A percentile compares a stretch with the other conserved stretches of the same genome.
Evolutionary conservation across 2,113 vertebrate species (phyloP).

Genomic region (Centropus unirufus): DNA sequence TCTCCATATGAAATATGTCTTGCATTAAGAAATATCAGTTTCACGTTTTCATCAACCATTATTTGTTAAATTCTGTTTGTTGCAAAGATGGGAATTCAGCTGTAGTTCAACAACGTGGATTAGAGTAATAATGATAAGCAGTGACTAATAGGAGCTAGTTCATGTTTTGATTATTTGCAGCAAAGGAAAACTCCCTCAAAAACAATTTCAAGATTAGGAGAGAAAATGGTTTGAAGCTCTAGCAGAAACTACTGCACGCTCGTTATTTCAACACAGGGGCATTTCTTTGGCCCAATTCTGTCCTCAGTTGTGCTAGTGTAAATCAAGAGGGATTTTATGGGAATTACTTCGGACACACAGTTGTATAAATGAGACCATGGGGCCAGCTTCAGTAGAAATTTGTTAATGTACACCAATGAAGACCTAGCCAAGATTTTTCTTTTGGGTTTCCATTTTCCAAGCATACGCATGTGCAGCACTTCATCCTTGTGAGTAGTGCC

Average conservation of each 20-base stretch:
- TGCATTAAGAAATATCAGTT: conserved; percentile 74
- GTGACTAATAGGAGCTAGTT: conserved; percentile 35
- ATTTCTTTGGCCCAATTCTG: conserved; percentile 12
- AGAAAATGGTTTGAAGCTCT: conserved; percentile 30
- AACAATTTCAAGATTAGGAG: conserved; percentile 49
- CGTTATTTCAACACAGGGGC: conserved; percentile 46
- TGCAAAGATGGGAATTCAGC: conserved; percentile 58
- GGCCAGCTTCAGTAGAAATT: conserved; percentile 41
- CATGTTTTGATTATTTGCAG: conserved; percentile 45
- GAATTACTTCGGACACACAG: conserved; percentile 48
- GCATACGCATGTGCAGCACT: background rate
- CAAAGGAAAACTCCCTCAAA: conserved; percentile 20
- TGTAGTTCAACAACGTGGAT: conserved; percentile 40
- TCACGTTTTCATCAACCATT: conserved; percentile 73
- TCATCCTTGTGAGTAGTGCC: background rate
- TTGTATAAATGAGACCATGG: conserved; percentile 50
- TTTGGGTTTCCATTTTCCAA: conserved; percentile 27
- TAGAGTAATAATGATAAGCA: conserved; percentile 17
- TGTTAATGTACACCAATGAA: conserved; percentile 46
- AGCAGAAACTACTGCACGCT: conserved; percentile 30
- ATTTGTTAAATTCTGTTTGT: conserved; percentile 72
- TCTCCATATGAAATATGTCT: conserved; percentile 68
- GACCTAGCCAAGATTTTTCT: conserved; percentile 45
- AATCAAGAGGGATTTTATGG: conserved; percentile 54
- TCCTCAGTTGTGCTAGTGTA: conserved; percentile 20